Conservation (phyloP, 1,140 invertebrate genomes). For the Hesperophylax magnus region DNA sequence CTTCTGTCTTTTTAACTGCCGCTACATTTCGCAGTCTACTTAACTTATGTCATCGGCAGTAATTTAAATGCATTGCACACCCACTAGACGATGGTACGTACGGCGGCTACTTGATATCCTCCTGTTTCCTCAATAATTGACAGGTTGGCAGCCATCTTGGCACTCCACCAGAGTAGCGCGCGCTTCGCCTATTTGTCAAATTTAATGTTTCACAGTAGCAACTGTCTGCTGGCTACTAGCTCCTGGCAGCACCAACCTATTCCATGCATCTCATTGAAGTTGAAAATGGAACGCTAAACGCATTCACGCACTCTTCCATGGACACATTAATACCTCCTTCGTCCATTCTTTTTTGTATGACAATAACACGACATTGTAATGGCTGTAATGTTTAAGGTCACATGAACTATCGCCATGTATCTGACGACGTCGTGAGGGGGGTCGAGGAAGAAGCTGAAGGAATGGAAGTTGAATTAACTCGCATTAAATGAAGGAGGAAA, state of each 20-base stretch:
- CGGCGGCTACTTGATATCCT: not conserved
- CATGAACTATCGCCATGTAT: no score
- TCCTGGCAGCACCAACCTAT: not conserved
- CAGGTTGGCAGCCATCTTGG: constrained; percentile 28
- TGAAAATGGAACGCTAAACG: not conserved
- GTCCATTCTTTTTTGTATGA: no score
- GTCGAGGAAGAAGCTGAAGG: no score
- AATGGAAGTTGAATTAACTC: no score
- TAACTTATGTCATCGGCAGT: not conserved
- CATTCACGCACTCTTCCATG: not conserved
- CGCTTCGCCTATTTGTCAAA: constrained; percentile 20
- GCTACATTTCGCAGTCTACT: not conserved
- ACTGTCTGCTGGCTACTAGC: not conserved
- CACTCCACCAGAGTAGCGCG: not conserved
- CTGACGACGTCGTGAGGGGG: no score
- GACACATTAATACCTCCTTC: no score
- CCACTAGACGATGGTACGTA: not conserved
- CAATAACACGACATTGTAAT: no score
- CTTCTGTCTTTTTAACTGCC: no score
- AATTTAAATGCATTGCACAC: not conserved
- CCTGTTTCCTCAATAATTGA: constrained; percentile 6
- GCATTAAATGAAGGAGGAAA: no score
- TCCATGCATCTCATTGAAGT: not conserved
- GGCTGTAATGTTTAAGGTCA: no score
- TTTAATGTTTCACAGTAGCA: constrained; percentile 3